Conservation (phyloP, 1,140 invertebrate genomes). For the Galendromus occidentalis region DNA sequence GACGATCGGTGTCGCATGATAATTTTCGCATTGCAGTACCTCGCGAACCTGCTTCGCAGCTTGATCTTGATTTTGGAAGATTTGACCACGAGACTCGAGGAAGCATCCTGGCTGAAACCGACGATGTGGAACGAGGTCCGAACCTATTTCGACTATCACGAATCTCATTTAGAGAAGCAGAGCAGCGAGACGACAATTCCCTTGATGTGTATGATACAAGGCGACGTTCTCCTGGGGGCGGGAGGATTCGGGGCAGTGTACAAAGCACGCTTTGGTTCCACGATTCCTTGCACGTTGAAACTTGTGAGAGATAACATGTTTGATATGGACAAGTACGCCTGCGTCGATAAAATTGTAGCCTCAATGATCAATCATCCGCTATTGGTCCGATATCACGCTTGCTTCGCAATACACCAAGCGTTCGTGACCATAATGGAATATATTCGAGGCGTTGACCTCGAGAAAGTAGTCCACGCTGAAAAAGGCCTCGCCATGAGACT, state of each 20-base stretch:
- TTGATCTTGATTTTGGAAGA: constrained; percentile 2
- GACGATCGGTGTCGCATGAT: neutral
- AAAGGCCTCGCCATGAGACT: neutral
- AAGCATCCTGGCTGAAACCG: neutral
- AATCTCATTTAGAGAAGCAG: neutral
- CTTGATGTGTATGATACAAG: neutral
- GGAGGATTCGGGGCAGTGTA: neutral
- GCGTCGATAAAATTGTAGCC: neutral
- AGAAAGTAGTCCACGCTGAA: neutral
- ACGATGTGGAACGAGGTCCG: neutral
- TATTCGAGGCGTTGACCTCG: constrained; percentile 3
- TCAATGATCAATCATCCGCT: constrained; percentile 7
- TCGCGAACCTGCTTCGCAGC: neutral
- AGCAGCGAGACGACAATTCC: neutral
- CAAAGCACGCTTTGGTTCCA: neutral
- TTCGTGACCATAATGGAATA: constrained; percentile 6
- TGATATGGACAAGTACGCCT: constrained; percentile 1
- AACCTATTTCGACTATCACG: neutral
- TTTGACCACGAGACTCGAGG: neutral
- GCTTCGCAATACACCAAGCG: neutral
- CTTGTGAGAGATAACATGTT: constrained; percentile 1
- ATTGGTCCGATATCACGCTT: constrained; percentile 1
- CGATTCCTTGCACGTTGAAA: neutral
- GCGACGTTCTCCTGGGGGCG: neutral
- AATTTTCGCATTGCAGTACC: neutral